Evolutionary conservation across 2,113 vertebrate genomes (phyloP), one percentile per base, ranked within the genome.

Genomic region (Rhadina sibilatrix): DNA sequence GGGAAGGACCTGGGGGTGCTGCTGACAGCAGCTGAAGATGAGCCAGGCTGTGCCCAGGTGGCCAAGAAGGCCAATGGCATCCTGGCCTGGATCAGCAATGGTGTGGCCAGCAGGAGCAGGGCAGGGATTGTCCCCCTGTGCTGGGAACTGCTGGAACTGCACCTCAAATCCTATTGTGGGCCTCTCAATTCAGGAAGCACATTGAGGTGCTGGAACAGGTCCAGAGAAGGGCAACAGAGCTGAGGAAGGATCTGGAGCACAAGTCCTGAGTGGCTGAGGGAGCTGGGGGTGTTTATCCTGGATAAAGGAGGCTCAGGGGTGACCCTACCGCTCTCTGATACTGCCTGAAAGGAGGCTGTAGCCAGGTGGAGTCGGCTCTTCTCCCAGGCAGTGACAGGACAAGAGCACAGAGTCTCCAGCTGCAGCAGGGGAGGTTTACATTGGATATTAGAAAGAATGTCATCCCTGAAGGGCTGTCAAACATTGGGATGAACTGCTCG

Each of bases 251-350:
- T n/a, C 24, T 40, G 9, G 12, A 70, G n/a, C 30, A 33, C 30
- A 40, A 53, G 23, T 38, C 19, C 16, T 24, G 16, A 69, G 9
- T 2, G 1, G 33, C 15, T 60, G 37, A 63, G 16, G 49, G 8
- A 53, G 23, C 5, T 47, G 47, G 5, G 33, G 5, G 1, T 47
- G 30, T 63, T 63, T 21, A 71, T 3, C 19, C 24, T 40, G 49
- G 40, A 35, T 9, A 54, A 79, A 47, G 21, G 9, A 35, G 13
- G 42, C 17, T 49, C 31, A 40, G 57, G 21, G 14, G 3, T 1
- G 35, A 21, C 17, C 11, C 35, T 10, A 22, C 4, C 2, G 1
- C 11, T 54, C 30, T 12, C 15, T 4, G 22, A 6, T 56, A 0
- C 11, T 54, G 16, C 24, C 20, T 21, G 40, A 12, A 11, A 17